phyloP scores from a whole-genome alignment of 2,113 vertebrate genomes.

The Zapornia atra region DNA sequence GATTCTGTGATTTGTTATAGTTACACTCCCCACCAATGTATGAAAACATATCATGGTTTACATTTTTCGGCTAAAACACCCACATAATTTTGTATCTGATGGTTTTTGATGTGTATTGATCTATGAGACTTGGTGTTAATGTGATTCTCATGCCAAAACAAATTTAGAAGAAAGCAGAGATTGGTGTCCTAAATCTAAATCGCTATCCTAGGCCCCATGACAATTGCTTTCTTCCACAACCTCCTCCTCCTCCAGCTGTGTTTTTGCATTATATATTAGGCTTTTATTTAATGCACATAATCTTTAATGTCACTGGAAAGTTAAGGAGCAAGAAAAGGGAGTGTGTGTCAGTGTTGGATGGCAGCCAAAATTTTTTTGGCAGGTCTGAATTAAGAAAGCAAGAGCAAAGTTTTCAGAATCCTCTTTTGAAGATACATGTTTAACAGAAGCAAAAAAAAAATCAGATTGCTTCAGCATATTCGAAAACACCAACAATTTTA shows the following conservation, averaged over 20 bases:
- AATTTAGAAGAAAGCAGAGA: background rate
- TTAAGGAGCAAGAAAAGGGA: background rate
- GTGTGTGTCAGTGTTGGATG: background rate
- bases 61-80: background rate
- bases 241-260: background rate
- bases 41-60: background rate
- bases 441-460: background rate
- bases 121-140: background rate
- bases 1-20: background rate
- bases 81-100: background rate
- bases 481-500: background rate
- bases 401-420: background rate
- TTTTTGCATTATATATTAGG: background rate
- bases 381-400: background rate
- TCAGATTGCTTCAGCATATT: background rate
- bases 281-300: background rate
- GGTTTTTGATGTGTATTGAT: background rate
- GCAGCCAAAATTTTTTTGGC: background rate
- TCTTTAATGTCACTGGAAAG: conserved; percentile 19
- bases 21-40: background rate
- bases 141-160: background rate
- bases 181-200: background rate
- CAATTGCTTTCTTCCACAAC: background rate
- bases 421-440: background rate
- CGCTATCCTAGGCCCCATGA: background rate